These are phyloP conservation scores for Brachyhypopomus gauderio DNA, from an alignment of 2,113 vertebrate species.

Conservation along the genomic window DNA sequence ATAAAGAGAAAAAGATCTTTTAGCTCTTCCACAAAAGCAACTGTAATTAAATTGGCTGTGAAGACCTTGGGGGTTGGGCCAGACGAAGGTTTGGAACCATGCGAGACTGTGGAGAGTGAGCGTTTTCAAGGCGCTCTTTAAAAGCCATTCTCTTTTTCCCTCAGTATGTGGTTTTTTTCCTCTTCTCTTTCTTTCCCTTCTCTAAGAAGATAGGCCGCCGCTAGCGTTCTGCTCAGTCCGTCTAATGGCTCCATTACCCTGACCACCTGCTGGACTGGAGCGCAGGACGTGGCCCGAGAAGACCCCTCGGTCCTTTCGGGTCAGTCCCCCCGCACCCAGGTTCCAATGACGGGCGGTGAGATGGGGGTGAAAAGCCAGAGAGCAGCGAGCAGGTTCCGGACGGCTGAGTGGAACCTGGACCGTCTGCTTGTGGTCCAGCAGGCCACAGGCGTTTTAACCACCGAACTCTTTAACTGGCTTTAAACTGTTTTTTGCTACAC, in stretches of 20 bases:
- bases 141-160: background rate
- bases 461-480: background rate
- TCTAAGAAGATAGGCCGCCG: background rate
- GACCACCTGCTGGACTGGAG: conserved; percentile 27
- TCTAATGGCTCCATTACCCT: conserved; percentile 29
- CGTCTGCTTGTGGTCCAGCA: background rate
- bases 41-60: conserved; percentile 3
- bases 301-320: conserved; percentile 30
- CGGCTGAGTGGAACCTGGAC: background rate
- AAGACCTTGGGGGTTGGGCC: background rate
- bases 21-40: background rate
- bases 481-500: background rate
- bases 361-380: conserved; percentile 39
- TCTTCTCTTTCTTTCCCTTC: background rate
- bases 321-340: conserved; percentile 42
- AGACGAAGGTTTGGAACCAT: background rate
- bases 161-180: background rate
- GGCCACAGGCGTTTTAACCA: background rate
- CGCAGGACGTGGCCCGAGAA: conserved; percentile 40
- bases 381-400: background rate
- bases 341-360: too few relatives aligned
- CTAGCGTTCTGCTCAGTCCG: conserved; percentile 4
- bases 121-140: conserved; percentile 20
- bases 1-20: background rate
- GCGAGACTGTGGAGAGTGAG: background rate